Evolutionary conservation across 2,113 vertebrate genomes (phyloP).

Genomic region (Plecturocebus donacophilus): DNA sequence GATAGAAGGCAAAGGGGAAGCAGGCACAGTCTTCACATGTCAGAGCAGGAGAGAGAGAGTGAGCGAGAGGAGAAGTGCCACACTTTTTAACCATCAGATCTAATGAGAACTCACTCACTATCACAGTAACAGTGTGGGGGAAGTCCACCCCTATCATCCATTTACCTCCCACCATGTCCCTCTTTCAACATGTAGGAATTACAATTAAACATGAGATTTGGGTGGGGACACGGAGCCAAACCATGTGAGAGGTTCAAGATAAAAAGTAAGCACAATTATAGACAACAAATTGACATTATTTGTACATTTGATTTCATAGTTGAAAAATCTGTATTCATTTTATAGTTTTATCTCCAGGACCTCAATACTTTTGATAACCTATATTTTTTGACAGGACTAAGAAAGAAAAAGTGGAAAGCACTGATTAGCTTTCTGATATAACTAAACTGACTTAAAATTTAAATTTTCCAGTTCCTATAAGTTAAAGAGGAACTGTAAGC

Average conservation of each 20-base stretch:
- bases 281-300: constrained; percentile 7
- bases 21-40: too few species aligned
- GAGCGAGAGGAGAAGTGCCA: too few species aligned
- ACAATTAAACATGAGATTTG: too few species aligned
- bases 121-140: too few species aligned
- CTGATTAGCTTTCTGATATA: constrained; percentile 22
- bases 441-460: constrained; percentile 10
- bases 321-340: background rate
- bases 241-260: background rate
- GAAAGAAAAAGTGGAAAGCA: constrained; percentile 31
- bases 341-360: constrained; percentile 8
- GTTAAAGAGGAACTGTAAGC: background rate
- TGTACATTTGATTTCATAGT: background rate
- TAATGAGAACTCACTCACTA: too few species aligned
- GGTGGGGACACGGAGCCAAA: too few species aligned
- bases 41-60: too few species aligned
- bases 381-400: background rate
- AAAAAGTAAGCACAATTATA: background rate
- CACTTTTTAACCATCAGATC: too few species aligned
- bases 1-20: too few species aligned
- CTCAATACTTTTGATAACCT: background rate
- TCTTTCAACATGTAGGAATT: too few species aligned
- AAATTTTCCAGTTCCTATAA: background rate
- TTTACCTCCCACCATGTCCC: too few species aligned
- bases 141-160: too few species aligned